A percentile compares a stretch with the other conserved stretches of the same genome.
These are phyloP conservation scores for Polydrusus cervinus DNA, from an alignment of 2,888 invertebrate species.

Conservation along the genomic window DNA sequence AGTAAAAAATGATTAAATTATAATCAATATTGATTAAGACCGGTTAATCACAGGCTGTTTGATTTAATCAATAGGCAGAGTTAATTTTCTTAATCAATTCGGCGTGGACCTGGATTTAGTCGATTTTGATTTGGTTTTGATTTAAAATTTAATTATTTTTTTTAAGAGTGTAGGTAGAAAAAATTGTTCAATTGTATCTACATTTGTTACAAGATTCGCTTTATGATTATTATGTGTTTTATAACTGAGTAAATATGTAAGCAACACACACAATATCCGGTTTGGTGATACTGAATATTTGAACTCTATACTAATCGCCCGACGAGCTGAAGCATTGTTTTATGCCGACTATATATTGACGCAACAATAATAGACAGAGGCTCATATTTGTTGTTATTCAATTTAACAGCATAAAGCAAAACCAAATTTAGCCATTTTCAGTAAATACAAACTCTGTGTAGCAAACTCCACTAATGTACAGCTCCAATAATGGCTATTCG, in stretches of 20 bases:
- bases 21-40: too few relatives aligned
- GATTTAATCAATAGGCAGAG: too few relatives aligned
- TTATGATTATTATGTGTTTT: background rate
- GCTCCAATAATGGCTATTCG: background rate
- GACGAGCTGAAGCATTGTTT: conserved; percentile 2
- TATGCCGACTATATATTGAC: conserved; percentile 6
- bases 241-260: background rate
- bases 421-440: conserved; percentile 12
- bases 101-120: too few relatives aligned
- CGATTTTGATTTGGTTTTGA: too few relatives aligned
- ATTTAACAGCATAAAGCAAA: conserved; percentile 7
- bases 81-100: too few relatives aligned
- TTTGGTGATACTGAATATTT: background rate
- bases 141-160: too few relatives aligned
- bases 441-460: background rate
- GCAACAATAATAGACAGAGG: conserved; percentile 1
- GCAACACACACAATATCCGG: background rate
- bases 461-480: background rate
- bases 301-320: background rate
- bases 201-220: background rate
- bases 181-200: too few relatives aligned
- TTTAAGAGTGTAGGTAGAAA: too few relatives aligned
- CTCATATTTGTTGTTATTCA: conserved; percentile 15
- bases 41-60: too few relatives aligned
- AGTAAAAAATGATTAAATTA: too few relatives aligned